Evolutionary conservation across 2,888 invertebrate species (phyloP), one percentile per base, ranked within the genome.

Genomic region (Agrilus biguttatus): DNA sequence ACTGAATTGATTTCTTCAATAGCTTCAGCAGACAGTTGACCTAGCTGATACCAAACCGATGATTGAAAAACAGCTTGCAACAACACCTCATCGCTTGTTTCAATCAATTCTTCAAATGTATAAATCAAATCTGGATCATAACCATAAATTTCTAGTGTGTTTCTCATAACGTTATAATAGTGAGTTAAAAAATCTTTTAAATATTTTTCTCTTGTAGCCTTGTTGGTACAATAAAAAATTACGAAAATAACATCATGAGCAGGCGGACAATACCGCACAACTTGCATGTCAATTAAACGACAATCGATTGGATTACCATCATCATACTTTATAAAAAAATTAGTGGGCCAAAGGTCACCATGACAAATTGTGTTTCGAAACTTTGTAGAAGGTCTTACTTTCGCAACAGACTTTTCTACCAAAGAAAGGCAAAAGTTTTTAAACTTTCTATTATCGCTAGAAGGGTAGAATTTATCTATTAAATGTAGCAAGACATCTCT

Each of bases 181-280:
- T 28, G 28, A 10, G 28, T 28, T 2, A 28, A 10, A 10, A 28
- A 28, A 28, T 28, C 28, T 28, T 28, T 28, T 28, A 28, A 28
- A 4, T 28, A 10, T 28, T 28, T 28, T 10, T 28, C 28, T 10
- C 28, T 28, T 28, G 28, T 28, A 8, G 28, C 28, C 4, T 5
- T 28, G 10, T 28, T 5, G 28, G 28, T 28, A 10, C 28, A 28
- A 28, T 28, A 28, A 28, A 28, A 28, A 28, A 28, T 28, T 10
- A 28, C 28, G 28, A 28, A 28, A 28, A 28, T 28, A 10, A 10
- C 28, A 10, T 83, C 83, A 14, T 77, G 66, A 14, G 75, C 72
- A 1, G 78, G 75, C 1, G 81, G 78, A 14, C 74, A 73, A 56
- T 76, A 81, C 39, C 58, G 47, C 5, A 53, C 51, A 8, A 49